A percentile compares a stretch with the other conserved stretches of the same genome.
Conservation (phyloP, 2,888 invertebrate genomes). For the Hydraecia micacea region DNA sequence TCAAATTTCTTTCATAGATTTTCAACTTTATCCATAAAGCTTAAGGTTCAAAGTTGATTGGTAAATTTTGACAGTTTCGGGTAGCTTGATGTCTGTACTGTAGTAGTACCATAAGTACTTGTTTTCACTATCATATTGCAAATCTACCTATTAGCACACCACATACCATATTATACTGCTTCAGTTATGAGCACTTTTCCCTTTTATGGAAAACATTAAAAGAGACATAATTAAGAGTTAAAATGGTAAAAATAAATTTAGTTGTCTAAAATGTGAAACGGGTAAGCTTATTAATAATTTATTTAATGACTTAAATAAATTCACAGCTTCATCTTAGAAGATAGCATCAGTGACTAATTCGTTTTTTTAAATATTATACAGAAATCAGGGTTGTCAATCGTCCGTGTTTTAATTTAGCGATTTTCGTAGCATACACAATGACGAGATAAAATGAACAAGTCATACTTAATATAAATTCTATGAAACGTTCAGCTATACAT, state of each 20-base stretch:
- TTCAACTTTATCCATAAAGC: too few relatives aligned
- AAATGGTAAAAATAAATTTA: neutral
- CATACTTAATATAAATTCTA: neutral
- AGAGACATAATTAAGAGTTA: neutral
- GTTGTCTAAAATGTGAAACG: neutral
- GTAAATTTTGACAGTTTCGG: too few relatives aligned
- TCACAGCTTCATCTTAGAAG: constrained; percentile 7
- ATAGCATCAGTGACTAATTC: constrained; percentile 19
- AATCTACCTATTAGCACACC: neutral
- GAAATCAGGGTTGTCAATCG: neutral
- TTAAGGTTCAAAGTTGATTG: too few relatives aligned
- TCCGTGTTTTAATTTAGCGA: neutral
- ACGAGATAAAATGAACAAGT: neutral
- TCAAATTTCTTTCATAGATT: too few relatives aligned
- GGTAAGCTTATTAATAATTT: neutral
- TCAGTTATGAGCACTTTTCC: constrained; percentile 26
- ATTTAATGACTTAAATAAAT: constrained; percentile 24
- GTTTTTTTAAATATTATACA: neutral
- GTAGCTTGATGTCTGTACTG: too few relatives aligned
- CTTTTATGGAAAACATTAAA: constrained; percentile 6
- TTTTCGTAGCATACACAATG: neutral
- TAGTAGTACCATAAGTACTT: neutral
- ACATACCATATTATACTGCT: constrained; percentile 10
- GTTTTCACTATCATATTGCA: constrained; percentile 12
- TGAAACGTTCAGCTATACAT: neutral